Evolutionary conservation across 1,140 invertebrate genomes (phyloP).

Genomic region (Caenorhabditis elegans): DNA sequence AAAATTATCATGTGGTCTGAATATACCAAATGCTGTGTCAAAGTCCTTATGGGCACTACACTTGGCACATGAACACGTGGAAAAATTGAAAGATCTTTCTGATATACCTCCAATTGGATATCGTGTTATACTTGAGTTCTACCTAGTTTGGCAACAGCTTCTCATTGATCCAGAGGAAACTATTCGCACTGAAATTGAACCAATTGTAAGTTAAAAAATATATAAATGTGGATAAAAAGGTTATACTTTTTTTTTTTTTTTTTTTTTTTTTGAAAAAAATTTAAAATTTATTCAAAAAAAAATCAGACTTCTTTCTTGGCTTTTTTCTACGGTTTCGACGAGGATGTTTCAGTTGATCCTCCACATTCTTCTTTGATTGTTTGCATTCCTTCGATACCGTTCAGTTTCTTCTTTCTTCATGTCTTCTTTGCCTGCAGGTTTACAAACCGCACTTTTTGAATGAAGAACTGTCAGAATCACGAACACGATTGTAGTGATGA

Average conservation of each 20-base stretch:
- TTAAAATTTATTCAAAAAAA: not conserved
- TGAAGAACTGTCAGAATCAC: not conserved
- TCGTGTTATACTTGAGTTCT: not conserved
- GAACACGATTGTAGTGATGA: not conserved
- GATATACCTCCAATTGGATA: not conserved
- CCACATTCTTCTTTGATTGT: not conserved
- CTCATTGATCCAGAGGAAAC: not conserved
- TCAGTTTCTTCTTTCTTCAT: not conserved
- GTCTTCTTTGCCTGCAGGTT: not conserved
- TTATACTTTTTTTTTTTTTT: too few species aligned
- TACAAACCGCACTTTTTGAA: not conserved
- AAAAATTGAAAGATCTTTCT: not conserved
- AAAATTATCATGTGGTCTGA: not conserved
- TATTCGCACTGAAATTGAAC: not conserved
- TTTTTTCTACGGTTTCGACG: not conserved
- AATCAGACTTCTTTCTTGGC: not conserved
- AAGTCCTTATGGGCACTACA: slow-evolving; percentile 7
- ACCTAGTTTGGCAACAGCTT: not conserved
- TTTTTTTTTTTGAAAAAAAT: too few species aligned
- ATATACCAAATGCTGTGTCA: not conserved
- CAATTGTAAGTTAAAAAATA: not conserved
- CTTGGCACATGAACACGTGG: not conserved
- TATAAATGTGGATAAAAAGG: too few species aligned
- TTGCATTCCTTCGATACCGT: not conserved
- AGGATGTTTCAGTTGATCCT: not conserved